Evolutionary conservation across 92 coral and sea anemone genomes (phyloP), one percentile per base, ranked within the genome.

Genomic region (Parazoanthus swiftii): DNA sequence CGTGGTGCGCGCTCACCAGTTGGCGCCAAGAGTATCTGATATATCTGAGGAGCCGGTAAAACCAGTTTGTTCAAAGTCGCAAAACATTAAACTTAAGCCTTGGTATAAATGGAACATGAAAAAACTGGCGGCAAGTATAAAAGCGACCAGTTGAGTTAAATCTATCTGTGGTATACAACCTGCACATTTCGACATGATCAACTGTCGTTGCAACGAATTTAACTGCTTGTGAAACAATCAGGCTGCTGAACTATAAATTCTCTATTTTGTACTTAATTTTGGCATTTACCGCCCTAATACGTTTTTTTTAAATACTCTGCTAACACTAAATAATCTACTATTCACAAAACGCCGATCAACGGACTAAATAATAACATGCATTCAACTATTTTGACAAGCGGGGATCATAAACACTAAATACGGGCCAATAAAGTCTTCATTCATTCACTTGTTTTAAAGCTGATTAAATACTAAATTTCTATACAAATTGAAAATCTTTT

Each of bases 281-380:
- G 38, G 35, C 72, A 35, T 82, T 67, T 82, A 71, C 39, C 77
- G 56, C 54, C 59, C 39, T 82, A 29, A 23, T 82, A 29, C 16
- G 44, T 83, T n/a, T 72, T 23, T 74, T 44, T 84, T 84, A 84
- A 84, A 84, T 84, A 84, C 54, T 83, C 46, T 83, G 74, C 56
- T 71, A 43, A 56, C 65, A 43, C 78, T 84, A 71, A 83, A 84
- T 73, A 84, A 71, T 68, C 44, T 48, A 70, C 33, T 84, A 71
- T 84, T 84, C 67, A 84, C 79, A 70, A 84, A 48, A 25, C 33
- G 77, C 87, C 76, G 76, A 72, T 72, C 76, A 72, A 72, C 76
- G 76, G 76, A 72, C 76, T 72, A 72, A 72, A 72, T 72, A 72
- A 29, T 66, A 72, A 72, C 42, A 72, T 72, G 76, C 76, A 20